Evolutionary conservation across 2,888 invertebrate species (phyloP).

Genomic region (Eubasilissa splendida): DNA sequence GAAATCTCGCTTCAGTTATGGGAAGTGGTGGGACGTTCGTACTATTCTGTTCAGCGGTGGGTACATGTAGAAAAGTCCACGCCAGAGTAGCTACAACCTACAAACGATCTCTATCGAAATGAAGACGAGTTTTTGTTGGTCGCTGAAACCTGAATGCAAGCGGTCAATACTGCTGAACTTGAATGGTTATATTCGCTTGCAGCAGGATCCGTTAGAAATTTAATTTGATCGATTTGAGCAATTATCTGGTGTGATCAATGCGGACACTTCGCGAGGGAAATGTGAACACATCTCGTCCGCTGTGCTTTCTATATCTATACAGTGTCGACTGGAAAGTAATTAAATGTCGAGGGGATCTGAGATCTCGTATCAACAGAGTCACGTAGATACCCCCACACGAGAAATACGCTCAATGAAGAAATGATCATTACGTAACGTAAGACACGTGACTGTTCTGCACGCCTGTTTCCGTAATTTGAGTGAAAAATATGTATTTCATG

Average conservation of each 20-base stretch:
- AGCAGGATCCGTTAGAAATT: conserved; percentile 34
- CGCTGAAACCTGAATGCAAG: conserved; percentile 20
- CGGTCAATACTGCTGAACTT: conserved; percentile 11
- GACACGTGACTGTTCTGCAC: not conserved
- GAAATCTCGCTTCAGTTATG: conserved; percentile 6
- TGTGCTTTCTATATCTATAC: conserved; percentile 25
- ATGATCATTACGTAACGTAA: not conserved
- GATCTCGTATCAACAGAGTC: conserved; percentile 7
- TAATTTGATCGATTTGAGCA: conserved; percentile 35
- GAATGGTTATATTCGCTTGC: not conserved
- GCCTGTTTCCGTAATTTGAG: not conserved
- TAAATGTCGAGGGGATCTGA: conserved; percentile 4
- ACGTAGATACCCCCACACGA: not conserved
- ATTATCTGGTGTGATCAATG: conserved; percentile 39
- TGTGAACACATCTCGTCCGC: conserved; percentile 5
- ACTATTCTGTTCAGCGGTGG: not conserved
- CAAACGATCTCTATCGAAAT: conserved; percentile 28
- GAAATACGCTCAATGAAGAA: not conserved
- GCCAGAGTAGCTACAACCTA: conserved; percentile 9
- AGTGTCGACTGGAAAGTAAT: conserved; percentile 15
- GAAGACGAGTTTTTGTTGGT: conserved; percentile 17
- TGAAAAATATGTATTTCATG: too few relatives aligned
- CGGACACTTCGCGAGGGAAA: conserved; percentile 28
- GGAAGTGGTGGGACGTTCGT: not conserved
- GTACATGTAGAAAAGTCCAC: not conserved